These are phyloP conservation scores for Chrysolina oricalcia DNA, from an alignment of 2,888 invertebrate species.

Conservation along the genomic window DNA sequence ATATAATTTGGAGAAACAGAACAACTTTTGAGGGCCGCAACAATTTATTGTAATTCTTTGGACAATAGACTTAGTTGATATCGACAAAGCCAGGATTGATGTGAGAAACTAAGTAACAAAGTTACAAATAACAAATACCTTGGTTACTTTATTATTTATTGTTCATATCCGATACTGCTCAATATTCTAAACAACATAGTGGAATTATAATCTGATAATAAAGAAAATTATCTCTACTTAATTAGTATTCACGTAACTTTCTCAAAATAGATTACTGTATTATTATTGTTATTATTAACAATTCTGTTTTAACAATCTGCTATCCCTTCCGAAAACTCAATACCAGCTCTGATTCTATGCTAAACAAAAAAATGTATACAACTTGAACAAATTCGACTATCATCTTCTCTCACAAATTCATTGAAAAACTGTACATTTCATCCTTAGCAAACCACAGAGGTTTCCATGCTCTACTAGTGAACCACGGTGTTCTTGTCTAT, in stretches of 20 bases:
- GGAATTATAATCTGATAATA: no score
- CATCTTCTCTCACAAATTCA: background rate
- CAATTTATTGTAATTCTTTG: background rate
- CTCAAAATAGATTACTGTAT: no score
- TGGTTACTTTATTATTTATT: no score
- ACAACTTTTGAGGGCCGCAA: background rate
- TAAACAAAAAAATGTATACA: background rate
- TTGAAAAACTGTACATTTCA: background rate
- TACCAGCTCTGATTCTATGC: background rate
- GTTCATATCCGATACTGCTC: no score
- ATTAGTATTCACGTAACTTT: no score
- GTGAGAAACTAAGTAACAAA: background rate
- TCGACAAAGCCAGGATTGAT: background rate
- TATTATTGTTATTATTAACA: no score
- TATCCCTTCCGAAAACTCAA: background rate
- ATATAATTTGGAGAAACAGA: background rate
- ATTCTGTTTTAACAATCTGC: no score
- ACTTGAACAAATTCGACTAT: background rate
- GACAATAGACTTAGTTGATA: background rate
- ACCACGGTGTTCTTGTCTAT: conserved; percentile 1
- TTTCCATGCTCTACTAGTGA: conserved; percentile 18
- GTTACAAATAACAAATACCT: no score
- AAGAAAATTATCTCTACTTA: no score
- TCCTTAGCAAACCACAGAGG: background rate
- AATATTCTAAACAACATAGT: no score